Percentiles rank a stretch among this genome's conserved stretches.
These are phyloP conservation scores for Hydraecia micacea DNA, from an alignment of 2,888 invertebrate species.

Conservation along the genomic window DNA sequence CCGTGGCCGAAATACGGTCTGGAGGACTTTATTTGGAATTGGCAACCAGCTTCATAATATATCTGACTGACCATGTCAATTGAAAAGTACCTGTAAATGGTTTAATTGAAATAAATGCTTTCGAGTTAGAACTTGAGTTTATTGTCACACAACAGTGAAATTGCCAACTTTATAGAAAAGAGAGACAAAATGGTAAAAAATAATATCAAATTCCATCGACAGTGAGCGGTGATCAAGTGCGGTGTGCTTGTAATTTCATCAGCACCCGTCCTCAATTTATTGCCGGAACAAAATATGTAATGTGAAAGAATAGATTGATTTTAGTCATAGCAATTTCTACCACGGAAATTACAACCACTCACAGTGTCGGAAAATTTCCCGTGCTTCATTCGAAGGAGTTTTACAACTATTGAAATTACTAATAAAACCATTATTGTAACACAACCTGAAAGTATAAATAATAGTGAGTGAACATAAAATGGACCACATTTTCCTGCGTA, in stretches of 20 bases:
- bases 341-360: neutral
- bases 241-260: neutral
- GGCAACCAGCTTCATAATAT: neutral
- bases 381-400: neutral
- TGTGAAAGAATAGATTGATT: no score
- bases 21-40: no score
- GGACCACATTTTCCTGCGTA: slow-evolving; percentile 58
- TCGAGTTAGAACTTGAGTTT: neutral
- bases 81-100: neutral
- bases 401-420: neutral
- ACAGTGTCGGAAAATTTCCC: neutral
- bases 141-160: neutral
- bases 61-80: neutral
- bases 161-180: neutral
- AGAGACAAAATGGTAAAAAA: neutral
- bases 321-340: neutral
- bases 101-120: neutral
- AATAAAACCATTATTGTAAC: slow-evolving; percentile 6
- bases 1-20: no score
- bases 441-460: slow-evolving; percentile 10
- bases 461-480: slow-evolving; percentile 42
- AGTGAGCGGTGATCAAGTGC: neutral
- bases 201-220: neutral
- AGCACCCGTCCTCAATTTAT: neutral
- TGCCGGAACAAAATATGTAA: neutral